phyloP scores from a whole-genome alignment of 1,140 invertebrate species.

The Drosophila saltans region DNA sequence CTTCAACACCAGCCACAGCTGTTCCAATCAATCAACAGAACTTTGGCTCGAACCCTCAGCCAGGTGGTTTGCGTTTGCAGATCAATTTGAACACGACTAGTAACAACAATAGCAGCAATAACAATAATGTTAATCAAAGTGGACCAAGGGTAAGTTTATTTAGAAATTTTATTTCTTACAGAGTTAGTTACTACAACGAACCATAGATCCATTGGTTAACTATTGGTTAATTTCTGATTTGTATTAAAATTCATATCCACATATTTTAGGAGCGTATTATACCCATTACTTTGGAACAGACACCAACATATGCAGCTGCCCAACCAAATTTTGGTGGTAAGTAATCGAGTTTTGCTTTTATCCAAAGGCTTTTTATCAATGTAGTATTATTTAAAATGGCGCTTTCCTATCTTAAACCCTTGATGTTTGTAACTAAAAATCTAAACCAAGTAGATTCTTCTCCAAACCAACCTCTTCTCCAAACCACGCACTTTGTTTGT shows the following conservation, averaged over 20 bases:
- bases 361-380: slow-evolving; percentile 14
- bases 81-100: slow-evolving; percentile 62
- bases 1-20: slow-evolving; percentile 7
- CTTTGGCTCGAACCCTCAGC: slow-evolving; percentile 61
- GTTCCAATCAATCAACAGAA: slow-evolving; percentile 53
- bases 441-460: slow-evolving; percentile 27
- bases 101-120: slow-evolving; percentile 37
- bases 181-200: no score
- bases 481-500: slow-evolving; percentile 31
- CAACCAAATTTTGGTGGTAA: slow-evolving; percentile 78
- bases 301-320: slow-evolving; percentile 72
- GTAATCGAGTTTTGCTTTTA: slow-evolving; percentile 18
- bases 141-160: slow-evolving; percentile 62
- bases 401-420: slow-evolving; percentile 48
- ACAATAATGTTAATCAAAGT: slow-evolving; percentile 54
- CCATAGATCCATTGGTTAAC: not conserved
- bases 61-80: slow-evolving; percentile 71
- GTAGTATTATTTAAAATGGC: slow-evolving; percentile 45
- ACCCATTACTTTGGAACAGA: slow-evolving; percentile 84
- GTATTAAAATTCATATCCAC: not conserved
- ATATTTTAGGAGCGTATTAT: slow-evolving; percentile 83
- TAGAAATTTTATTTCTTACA: no score
- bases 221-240: not conserved
- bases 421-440: slow-evolving; percentile 71
- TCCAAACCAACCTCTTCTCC: slow-evolving; percentile 26